A percentile compares a stretch with the other conserved stretches of the same genome.
Conservation (phyloP, 37 sponge, comb jelly and placozoan species). For the Hormiphora californensis region DNA sequence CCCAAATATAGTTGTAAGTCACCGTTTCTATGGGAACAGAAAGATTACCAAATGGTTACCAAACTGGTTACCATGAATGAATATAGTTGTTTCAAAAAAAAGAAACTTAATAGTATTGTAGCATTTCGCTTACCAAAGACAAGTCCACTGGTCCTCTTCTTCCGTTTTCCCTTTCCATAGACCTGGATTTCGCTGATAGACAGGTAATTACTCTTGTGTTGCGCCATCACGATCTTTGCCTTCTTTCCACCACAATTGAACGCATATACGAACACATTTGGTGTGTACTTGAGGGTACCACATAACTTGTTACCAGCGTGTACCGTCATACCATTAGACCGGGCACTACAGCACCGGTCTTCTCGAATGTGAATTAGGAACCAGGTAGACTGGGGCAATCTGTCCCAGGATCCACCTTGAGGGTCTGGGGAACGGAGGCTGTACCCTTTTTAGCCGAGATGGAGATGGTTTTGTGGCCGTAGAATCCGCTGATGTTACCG, state of each 20-base stretch:
- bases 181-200: background rate
- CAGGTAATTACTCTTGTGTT: background rate
- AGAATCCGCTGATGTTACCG: background rate
- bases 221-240: background rate
- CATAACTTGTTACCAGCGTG: background rate
- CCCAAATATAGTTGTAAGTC: too few relatives aligned
- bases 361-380: background rate
- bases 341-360: background rate
- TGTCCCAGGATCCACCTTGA: background rate
- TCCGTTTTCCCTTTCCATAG: background rate
- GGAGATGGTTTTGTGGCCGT: background rate
- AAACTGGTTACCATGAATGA: too few relatives aligned
- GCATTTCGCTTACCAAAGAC: background rate
- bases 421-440: background rate
- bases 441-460: background rate
- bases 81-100: too few relatives aligned
- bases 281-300: background rate
- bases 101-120: too few relatives aligned
- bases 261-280: background rate
- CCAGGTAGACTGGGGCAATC: background rate
- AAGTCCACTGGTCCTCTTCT: background rate
- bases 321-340: conserved; percentile 1
- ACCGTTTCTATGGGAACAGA: too few relatives aligned
- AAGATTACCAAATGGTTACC: too few relatives aligned
- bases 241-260: background rate